phyloP scores from a whole-genome alignment of 1,140 invertebrate species.

The Magallana angulata region DNA sequence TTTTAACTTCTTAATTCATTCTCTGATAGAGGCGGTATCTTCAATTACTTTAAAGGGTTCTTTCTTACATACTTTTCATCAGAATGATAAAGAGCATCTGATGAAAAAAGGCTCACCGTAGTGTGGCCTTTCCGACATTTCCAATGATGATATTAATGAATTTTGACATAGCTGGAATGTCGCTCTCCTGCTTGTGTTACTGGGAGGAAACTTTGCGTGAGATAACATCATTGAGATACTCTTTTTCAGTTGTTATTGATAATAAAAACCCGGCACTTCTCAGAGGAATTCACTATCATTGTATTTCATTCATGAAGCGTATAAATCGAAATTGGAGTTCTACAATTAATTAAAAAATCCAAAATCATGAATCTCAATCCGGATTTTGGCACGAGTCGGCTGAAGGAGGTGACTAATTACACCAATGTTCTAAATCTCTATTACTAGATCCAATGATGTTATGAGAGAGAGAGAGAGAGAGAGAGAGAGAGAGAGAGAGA shows the following conservation, averaged over 20 bases:
- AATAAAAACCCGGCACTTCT: not conserved
- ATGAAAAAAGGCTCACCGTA: too few species aligned
- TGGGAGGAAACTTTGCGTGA: not conserved
- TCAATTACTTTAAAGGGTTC: too few species aligned
- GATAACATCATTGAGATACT: not conserved
- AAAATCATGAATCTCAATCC: not conserved
- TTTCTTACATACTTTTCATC: too few species aligned
- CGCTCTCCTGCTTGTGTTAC: not conserved
- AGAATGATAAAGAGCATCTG: too few species aligned
- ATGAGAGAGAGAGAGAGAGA: too few species aligned
- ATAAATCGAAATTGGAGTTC: not conserved
- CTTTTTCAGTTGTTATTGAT: not conserved
- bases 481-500: too few species aligned
- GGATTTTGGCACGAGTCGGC: not conserved
- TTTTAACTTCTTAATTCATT: too few species aligned
- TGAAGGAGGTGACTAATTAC: not conserved
- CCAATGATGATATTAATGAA: too few species aligned
- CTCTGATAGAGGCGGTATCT: too few species aligned
- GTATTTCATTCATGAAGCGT: constrained; percentile 28
- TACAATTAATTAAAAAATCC: not conserved
- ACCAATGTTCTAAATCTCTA: too few species aligned
- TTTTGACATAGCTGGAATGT: not conserved
- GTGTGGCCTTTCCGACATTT: too few species aligned
- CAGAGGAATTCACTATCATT: not conserved
- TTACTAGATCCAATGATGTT: too few species aligned